These are phyloP conservation scores for Baryphthengus martii DNA, from an alignment of 2,113 vertebrate species.

Conservation along the genomic window DNA sequence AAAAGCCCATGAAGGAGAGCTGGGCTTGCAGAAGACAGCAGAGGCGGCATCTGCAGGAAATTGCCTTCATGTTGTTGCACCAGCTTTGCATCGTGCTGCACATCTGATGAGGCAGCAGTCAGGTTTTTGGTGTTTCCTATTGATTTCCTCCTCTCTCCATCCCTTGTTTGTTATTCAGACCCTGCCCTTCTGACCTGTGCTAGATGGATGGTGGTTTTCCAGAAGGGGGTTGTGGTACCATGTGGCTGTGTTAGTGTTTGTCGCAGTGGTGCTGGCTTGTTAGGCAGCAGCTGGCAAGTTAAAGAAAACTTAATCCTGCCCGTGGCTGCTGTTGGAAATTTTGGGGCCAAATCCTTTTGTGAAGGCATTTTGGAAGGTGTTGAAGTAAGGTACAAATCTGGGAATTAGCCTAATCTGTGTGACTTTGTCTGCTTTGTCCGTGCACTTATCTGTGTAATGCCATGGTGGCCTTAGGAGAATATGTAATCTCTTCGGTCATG, in stretches of 20 bases:
- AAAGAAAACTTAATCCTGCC: constrained; percentile 4
- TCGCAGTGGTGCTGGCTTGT: background rate
- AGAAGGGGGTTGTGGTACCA: constrained; percentile 24
- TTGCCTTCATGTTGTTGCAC: background rate
- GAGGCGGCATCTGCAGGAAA: background rate
- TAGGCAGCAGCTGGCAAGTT: constrained; percentile 31
- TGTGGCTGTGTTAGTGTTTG: constrained; percentile 1
- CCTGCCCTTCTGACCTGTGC: constrained; percentile 46
- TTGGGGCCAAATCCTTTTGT: constrained; percentile 30
- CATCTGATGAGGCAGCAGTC: constrained; percentile 23
- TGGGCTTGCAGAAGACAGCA: background rate
- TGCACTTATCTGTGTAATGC: constrained; percentile 11
- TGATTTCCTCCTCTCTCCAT: constrained; percentile 41
- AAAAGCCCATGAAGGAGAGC: background rate
- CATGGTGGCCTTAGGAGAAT: background rate
- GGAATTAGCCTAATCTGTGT: constrained; percentile 19
- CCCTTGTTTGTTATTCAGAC: constrained; percentile 59
- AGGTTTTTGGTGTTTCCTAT: constrained; percentile 38
- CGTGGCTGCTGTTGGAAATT: background rate
- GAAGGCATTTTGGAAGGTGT: background rate
- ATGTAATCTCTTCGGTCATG: background rate
- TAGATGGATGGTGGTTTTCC: constrained; percentile 36
- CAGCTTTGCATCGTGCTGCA: background rate
- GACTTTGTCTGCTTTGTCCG: background rate
- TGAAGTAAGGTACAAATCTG: constrained; percentile 14